These are phyloP conservation scores for Drosophila aldrichi DNA, from an alignment of 2,888 invertebrate species.

Conservation along the genomic window DNA sequence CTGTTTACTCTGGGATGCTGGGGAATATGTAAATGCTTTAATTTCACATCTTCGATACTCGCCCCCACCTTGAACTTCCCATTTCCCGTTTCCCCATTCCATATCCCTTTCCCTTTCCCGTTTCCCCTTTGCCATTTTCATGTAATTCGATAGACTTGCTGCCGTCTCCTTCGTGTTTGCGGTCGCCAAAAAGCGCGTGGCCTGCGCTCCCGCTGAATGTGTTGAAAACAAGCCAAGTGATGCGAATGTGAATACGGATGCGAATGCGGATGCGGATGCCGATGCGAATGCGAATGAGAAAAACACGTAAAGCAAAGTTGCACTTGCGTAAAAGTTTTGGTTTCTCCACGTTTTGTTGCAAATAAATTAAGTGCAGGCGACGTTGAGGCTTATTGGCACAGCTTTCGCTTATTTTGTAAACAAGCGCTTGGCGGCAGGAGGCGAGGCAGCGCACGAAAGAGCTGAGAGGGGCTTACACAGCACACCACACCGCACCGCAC, in stretches of 20 bases:
- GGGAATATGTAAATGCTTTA: constrained; percentile 67
- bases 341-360: constrained; percentile 65
- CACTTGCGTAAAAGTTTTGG: constrained; percentile 72
- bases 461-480: background rate
- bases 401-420: constrained; percentile 73
- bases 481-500: background rate
- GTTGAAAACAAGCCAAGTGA: constrained; percentile 69
- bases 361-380: constrained; percentile 77
- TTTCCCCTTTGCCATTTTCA: background rate
- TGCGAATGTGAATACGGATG: constrained; percentile 41
- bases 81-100: background rate
- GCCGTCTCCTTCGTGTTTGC: constrained; percentile 57
- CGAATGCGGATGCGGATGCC: constrained; percentile 24
- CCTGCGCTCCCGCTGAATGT: constrained; percentile 35
- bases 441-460: background rate
- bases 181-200: constrained; percentile 66
- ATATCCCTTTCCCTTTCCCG: background rate
- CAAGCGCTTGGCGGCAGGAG: constrained; percentile 33
- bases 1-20: constrained; percentile 28
- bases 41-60: constrained; percentile 40
- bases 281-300: constrained; percentile 13
- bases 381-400: constrained; percentile 74
- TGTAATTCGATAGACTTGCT: constrained; percentile 48
- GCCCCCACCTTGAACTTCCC: background rate
- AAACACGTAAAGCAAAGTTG: constrained; percentile 74